Evolutionary conservation across 2,113 vertebrate species (phyloP).

Genomic region (Heterochromis multidens): DNA sequence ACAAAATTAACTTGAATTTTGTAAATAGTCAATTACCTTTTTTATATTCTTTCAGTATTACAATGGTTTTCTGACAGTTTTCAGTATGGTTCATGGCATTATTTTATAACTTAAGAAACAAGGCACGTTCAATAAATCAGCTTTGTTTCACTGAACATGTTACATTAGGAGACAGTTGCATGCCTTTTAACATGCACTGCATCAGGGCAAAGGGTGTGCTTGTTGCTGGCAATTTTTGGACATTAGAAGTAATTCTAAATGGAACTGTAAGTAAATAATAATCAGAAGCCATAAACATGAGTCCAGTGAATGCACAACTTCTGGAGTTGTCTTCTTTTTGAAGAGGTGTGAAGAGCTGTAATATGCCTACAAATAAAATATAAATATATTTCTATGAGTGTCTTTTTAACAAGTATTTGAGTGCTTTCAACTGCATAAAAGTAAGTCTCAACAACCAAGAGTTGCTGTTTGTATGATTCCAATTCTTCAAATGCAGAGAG

Average conservation of each 20-base stretch:
- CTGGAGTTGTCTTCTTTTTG: conserved; percentile 23
- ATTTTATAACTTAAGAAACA: conserved; percentile 35
- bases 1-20: conserved; percentile 78
- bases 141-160: conserved; percentile 22
- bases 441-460: background rate
- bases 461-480: background rate
- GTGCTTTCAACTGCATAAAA: background rate
- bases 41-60: conserved; percentile 50
- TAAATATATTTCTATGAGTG: conserved; percentile 2
- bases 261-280: background rate
- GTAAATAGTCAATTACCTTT: conserved; percentile 72
- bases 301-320: background rate
- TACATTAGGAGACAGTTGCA: conserved; percentile 12
- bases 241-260: background rate
- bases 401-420: background rate
- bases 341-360: conserved; percentile 37
- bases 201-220: conserved; percentile 67
- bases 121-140: background rate
- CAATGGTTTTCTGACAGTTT: conserved; percentile 23
- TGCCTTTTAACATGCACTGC: conserved; percentile 56
- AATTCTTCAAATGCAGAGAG: background rate
- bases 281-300: background rate
- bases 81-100: conserved; percentile 51
- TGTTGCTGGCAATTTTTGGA: conserved; percentile 13
- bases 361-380: conserved; percentile 52